A percentile compares a stretch with the other conserved stretches of the same genome.
phyloP scores from a whole-genome alignment of 2,888 invertebrate species.

The Pachliopta kotzebuea region DNA sequence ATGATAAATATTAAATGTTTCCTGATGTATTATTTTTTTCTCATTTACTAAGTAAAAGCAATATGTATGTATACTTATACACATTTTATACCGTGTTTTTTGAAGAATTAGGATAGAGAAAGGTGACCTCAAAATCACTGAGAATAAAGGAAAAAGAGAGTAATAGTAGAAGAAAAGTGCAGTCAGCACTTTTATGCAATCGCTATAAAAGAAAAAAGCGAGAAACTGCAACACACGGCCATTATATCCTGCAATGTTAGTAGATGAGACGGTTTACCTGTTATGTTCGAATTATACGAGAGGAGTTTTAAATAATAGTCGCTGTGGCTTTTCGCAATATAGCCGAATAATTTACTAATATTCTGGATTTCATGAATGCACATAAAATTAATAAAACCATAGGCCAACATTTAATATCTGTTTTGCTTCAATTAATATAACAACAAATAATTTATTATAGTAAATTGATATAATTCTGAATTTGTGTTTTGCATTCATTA shows the following conservation, averaged over 20 bases:
- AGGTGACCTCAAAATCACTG: background rate
- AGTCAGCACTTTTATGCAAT: background rate
- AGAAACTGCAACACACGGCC: background rate
- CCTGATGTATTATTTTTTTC: background rate
- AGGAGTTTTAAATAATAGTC: constrained; percentile 47
- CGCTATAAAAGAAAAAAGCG: constrained; percentile 8
- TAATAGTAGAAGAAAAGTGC: background rate
- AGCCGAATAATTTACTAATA: constrained; percentile 17
- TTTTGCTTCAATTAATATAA: background rate
- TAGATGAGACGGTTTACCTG: constrained; percentile 35
- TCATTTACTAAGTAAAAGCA: too few species aligned
- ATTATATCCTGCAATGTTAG: constrained; percentile 29
- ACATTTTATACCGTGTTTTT: too few species aligned
- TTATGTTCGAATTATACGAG: constrained; percentile 50
- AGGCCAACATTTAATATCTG: background rate
- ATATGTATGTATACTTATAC: too few species aligned
- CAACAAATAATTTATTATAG: too few species aligned
- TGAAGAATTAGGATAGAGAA: too few species aligned
- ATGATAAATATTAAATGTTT: too few species aligned
- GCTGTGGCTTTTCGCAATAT: constrained; percentile 3
- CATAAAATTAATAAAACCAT: background rate
- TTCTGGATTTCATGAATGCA: background rate
- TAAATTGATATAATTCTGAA: too few species aligned
- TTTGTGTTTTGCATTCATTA: too few species aligned
- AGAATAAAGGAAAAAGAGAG: too few species aligned